Base-by-base conservation (phyloP, 2,888 invertebrate species). In the Caenorhabditis wallacei region DNA sequence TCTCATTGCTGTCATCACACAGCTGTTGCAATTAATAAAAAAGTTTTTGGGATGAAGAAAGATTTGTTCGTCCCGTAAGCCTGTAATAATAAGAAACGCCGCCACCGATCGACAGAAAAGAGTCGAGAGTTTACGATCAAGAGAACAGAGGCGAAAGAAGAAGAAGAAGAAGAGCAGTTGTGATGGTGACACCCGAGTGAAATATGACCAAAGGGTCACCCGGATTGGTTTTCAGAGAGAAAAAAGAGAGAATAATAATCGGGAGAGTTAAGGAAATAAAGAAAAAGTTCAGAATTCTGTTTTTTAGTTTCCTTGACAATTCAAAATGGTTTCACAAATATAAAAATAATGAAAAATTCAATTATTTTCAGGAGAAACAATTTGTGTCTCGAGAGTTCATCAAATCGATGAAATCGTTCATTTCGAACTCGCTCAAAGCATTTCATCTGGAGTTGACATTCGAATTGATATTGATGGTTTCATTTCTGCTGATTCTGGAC, bases 361-460 rank as follows among this genome's bases (percentile, higher is more conserved):
- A 43, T 8, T 43, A 40, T 13, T 84, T 86, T 13, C 75, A 87
- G 87, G 85, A n/a, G 74, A 80, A 61, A 84, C 85, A 13, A 63
- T 87, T 16, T 87, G 87, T 51, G 82, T 87, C 8, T 20, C 80
- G 5, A 48, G 56, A 35, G 43, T 76, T 5, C 66, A 75, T 22
- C 48, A 40, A 18, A 26, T 57, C 35, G 68, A 54, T n/a, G 71
- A 80, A 1, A 40, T 74, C 3, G 46, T 61, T 24, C 51, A 79
- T 40, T 26, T 79, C 35, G 78, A 79, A 22, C 71, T 76, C 24
- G 82, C 82, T 1, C 80, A 83, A 46, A 43, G 64, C n/a, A 46
- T 83, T 46, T 54, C 57, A 18, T 43, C 64, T 10, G 56, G 48
- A 43, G 53, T 66, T 5, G 46, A 71, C 20, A 16, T 83, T 11